Base-by-base conservation (phyloP, 2,888 invertebrate species). In the Rhamnusium bicolor region DNA sequence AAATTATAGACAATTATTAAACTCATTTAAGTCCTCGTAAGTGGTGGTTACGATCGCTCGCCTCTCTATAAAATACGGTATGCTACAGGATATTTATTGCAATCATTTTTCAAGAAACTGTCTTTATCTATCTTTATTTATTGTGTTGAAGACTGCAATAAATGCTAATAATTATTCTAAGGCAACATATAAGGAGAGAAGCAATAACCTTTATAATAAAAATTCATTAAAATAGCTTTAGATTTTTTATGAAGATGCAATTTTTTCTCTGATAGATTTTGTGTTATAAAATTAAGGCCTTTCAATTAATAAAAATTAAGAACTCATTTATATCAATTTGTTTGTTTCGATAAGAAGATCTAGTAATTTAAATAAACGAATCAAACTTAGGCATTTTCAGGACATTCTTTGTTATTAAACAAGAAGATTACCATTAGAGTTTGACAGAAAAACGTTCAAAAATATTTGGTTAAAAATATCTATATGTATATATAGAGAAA, bases 101-200 rank as follows among this genome's bases (percentile, higher is more conserved):
- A 24, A 56, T 24, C 54, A 56, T 56, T 56, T 56, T 56, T 56
- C 54, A 56, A 27, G 54, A 14, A 56, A 56, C 54, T 56, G 54
- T 56, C 54, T 56, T 56, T 56, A 56, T 56, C 24, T 56, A 56
- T 56, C 53, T 54, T 54, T 54, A 27, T 56, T 56, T 24, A 40
- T n/a, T 40, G 40, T 56, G 54, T 14, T 27, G 54, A 40, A 14
- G 54, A 6, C 24, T 14, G 24, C 24, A 24, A 16, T 56, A 27
- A 56, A 56, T 56, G 27, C 54, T 27, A 56, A 56, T 56, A 27
- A 56, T 56, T 56, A 56, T 56, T 27, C 27, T 56, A 56, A 56
- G 27, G 54, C 4, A 14, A 14, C 54, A 8, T 56, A 56, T 56
- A 56, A 56, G 54, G 54, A 27, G n/a, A 6, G 54, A 56, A 56